Evolutionary conservation across 2,113 vertebrate genomes (phyloP), one percentile per base, ranked within the genome.

Genomic region (Mustela lutreola): DNA sequence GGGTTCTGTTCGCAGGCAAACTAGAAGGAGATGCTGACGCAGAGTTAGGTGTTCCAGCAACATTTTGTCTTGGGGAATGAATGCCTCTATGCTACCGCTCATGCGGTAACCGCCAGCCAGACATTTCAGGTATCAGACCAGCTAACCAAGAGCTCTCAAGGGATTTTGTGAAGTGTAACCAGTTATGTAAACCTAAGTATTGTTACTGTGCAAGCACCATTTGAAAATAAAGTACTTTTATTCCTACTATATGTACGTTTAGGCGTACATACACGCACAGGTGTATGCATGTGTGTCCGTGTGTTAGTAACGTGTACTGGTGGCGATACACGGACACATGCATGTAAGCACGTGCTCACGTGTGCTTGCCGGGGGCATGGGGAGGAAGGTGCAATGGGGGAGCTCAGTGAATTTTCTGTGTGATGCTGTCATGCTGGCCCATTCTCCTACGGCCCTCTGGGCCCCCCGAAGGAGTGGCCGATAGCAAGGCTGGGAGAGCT

Each of bases 231-330:
- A 28, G 79, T 5, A 5, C 14, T 84, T 31, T 63, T 39, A 11
- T 31, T 83, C 10, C 82, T 45, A 8, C 8, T 58, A 12, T 39
- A 39, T 0, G 36, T 14, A 11, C 22, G 21, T 50, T 12, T 50
- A 50, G 4, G 50, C 4, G 14, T 15, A 16, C 50, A 15, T 16
- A 53, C 50, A 53, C 50, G 14, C 14, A 53, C 50, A 53, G 50
- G 50, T 53, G 50, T 53, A 16, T 53, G 50, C 50, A 53, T 39
- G 39, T 1, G 3, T 67, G 65, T 14, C 71, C 11, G 5, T 11
- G 5, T 14, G 0, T 12, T 5, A 7, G 39, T 45, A 1, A 0
- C 11, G 11, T 12, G 3, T 26, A 1, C 19, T 0, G 22, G 21
- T 26, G 11, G 71, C 1, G 10, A 71, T 7, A 12, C 71, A 3